These are phyloP conservation scores for Cremastinae sp. DNA, from an alignment of 2,888 invertebrate genomes.

Conservation along the genomic window DNA sequence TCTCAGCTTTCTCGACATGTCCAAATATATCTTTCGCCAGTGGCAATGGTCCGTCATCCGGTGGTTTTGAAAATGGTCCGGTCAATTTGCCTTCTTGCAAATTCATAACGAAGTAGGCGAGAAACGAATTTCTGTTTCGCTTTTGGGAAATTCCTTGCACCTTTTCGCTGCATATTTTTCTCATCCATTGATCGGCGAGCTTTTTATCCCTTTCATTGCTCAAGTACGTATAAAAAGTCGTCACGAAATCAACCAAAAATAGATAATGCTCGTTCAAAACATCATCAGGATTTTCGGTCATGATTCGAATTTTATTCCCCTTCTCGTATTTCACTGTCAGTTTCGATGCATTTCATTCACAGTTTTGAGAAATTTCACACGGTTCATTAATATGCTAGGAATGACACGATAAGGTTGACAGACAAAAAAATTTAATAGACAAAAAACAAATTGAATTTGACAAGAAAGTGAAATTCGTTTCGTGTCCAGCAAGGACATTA, in stretches of 20 bases:
- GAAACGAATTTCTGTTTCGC: slow-evolving; percentile 79
- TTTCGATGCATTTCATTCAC: slow-evolving; percentile 13
- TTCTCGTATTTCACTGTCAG: slow-evolving; percentile 14
- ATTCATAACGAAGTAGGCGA: slow-evolving; percentile 79
- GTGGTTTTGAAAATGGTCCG: slow-evolving; percentile 76
- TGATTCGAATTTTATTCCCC: slow-evolving; percentile 28
- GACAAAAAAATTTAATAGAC: slow-evolving; percentile 2
- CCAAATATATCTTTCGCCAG: slow-evolving; percentile 76
- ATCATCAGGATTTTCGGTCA: slow-evolving; percentile 60
- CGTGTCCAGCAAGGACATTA: too few species aligned
- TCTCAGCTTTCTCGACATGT: slow-evolving; percentile 64
- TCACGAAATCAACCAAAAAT: slow-evolving; percentile 79
- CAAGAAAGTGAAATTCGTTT: too few species aligned
- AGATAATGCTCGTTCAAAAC: slow-evolving; percentile 79
- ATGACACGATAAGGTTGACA: slow-evolving; percentile 54
- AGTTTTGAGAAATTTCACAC: too few species aligned
- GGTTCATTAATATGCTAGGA: neutral
- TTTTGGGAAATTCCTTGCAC: slow-evolving; percentile 75
- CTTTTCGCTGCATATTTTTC: slow-evolving; percentile 78
- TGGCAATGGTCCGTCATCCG: slow-evolving; percentile 76
- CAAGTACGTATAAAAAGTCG: slow-evolving; percentile 70
- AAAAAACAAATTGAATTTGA: too few species aligned
- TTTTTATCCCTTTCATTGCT: slow-evolving; percentile 65
- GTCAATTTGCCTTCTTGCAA: slow-evolving; percentile 79
- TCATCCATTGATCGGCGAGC: slow-evolving; percentile 76